Evolutionary conservation across 2,888 invertebrate genomes (phyloP).

Genomic region (Orchesella flavescens): DNA sequence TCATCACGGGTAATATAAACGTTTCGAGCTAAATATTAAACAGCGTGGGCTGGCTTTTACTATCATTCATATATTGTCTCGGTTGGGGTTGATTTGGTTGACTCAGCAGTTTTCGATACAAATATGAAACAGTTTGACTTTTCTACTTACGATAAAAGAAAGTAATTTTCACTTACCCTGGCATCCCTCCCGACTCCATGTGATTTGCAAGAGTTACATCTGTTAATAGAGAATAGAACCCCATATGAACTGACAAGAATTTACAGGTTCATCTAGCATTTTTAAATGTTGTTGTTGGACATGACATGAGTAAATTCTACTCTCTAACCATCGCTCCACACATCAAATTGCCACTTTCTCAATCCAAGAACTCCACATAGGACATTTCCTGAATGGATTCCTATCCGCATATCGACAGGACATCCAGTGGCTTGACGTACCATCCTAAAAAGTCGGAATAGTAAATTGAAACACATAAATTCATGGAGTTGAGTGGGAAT

Average conservation of each 20-base stretch:
- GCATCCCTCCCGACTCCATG: slow-evolving; percentile 81
- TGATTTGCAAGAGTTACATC: slow-evolving; percentile 98
- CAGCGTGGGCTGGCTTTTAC: not conserved
- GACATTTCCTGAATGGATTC: slow-evolving; percentile 97
- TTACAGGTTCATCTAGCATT: no score
- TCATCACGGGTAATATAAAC: no score
- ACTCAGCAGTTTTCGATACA: no score
- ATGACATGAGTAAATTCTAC: no score
- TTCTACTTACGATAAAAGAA: no score
- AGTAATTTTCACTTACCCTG: slow-evolving; percentile 63
- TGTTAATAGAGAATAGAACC: no score
- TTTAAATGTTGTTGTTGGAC: no score
- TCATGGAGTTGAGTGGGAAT: not conserved
- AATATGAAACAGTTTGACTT: no score
- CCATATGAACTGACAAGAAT: no score
- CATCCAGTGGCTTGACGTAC: slow-evolving; percentile 97
- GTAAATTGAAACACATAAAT: slow-evolving; percentile 47
- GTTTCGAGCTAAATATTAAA: not conserved
- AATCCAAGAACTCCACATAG: slow-evolving; percentile 96
- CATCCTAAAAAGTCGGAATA: slow-evolving; percentile 83
- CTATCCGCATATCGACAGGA: slow-evolving; percentile 98
- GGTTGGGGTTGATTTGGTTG: no score
- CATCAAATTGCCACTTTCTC: slow-evolving; percentile 97
- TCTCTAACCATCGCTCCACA: slow-evolving; percentile 86
- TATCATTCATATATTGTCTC: no score